phyloP scores from a whole-genome alignment of 2,797 vertebrate genomes.

The Emydoidea blandingii region DNA sequence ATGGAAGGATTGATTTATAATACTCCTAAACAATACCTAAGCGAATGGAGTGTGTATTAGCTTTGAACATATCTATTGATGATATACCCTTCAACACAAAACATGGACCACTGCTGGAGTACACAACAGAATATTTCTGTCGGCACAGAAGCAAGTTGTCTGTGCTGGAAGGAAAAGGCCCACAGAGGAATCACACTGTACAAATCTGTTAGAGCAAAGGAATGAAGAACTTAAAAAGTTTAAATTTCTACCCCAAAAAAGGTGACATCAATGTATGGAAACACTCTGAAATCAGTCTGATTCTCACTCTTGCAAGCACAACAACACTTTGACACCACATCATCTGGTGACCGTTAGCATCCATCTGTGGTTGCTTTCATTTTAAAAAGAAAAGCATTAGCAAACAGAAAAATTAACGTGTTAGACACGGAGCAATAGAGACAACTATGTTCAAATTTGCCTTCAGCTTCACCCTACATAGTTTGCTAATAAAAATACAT shows the following conservation, averaged over 20 bases:
- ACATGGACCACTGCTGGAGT: fast-evolving
- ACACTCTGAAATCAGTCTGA: background rate
- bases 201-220: background rate
- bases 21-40: background rate
- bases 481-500: background rate
- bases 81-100: background rate
- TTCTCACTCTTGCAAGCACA: slow-evolving; percentile 22
- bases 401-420: slow-evolving; percentile 37
- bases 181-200: background rate
- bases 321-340: slow-evolving; percentile 5
- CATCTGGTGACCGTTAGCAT: slow-evolving; percentile 30
- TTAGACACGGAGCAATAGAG: background rate
- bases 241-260: slow-evolving; percentile 8
- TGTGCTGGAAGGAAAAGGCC: background rate
- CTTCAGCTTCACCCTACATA: background rate
- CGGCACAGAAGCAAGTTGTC: background rate
- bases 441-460: background rate
- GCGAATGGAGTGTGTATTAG: background rate
- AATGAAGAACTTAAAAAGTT: background rate
- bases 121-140: background rate
- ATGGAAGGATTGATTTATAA: background rate
- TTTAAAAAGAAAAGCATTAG: slow-evolving; percentile 19
- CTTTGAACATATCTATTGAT: background rate
- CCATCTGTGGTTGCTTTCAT: slow-evolving; percentile 62
- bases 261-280: background rate